Conservation (phyloP, 2,113 vertebrate species). For the Drymodes brunneopygia region DNA sequence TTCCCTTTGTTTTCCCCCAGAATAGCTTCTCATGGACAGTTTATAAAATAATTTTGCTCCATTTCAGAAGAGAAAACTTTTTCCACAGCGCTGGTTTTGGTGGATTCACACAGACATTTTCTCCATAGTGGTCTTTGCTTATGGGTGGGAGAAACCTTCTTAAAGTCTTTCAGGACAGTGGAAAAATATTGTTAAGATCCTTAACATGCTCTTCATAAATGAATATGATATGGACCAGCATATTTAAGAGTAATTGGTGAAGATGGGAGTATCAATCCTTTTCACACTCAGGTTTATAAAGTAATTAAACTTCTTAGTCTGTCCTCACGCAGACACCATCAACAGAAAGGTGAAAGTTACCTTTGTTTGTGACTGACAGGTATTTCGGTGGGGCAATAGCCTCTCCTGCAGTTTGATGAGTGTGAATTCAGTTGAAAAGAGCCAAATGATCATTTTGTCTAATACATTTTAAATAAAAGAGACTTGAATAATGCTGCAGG, state of each 20-base stretch:
- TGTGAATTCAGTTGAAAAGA: neutral
- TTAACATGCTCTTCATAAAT: neutral
- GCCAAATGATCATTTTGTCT: neutral
- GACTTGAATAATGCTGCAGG: neutral
- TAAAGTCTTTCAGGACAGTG: neutral
- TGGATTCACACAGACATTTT: neutral
- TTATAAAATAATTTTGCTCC: neutral
- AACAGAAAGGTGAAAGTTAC: neutral
- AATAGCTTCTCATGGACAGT: neutral
- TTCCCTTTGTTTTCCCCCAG: rapidly evolving
- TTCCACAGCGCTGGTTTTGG: neutral
- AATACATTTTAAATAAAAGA: neutral
- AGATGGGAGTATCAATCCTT: neutral
- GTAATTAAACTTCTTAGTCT: neutral
- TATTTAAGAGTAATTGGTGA: neutral
- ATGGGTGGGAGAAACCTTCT: neutral
- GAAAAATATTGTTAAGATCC: neutral
- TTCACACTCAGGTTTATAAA: neutral
- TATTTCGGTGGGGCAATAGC: neutral
- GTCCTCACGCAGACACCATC: neutral
- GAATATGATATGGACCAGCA: neutral
- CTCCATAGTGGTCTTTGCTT: neutral
- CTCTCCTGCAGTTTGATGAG: neutral
- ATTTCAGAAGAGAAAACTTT: neutral
- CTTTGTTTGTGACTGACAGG: neutral